Percentiles rank a stretch among this genome's conserved stretches.
Conservation (phyloP, 2,888 invertebrate species). For the Meteorus colon region DNA sequence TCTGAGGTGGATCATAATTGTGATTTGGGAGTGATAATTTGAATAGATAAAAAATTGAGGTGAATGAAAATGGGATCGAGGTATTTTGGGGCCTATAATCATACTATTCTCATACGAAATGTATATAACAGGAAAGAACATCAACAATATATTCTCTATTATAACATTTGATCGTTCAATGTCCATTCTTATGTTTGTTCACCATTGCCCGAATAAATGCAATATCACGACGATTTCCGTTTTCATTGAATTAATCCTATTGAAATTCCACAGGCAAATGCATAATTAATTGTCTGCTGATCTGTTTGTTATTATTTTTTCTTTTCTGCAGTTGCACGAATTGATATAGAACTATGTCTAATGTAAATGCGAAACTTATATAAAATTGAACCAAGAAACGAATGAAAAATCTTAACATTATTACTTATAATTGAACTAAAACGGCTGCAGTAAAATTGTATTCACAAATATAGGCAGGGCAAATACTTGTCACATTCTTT, state of each 20-base stretch:
- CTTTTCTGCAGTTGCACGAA: not conserved
- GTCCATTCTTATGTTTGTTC: constrained; percentile 42
- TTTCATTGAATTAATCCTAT: not conserved
- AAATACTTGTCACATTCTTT: constrained; percentile 22
- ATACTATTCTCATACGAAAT: constrained; percentile 7
- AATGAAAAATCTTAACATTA: constrained; percentile 5
- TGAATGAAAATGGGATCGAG: not conserved
- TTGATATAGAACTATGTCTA: not conserved
- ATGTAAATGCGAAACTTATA: not conserved
- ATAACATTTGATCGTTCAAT: constrained; percentile 51
- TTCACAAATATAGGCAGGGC: constrained; percentile 30
- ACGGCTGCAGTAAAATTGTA: constrained; percentile 23
- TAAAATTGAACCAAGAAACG: constrained; percentile 10
- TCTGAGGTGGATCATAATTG: too few species aligned
- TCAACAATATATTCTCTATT: constrained; percentile 56
- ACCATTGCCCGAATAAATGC: constrained; percentile 38
- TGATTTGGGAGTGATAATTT: too few species aligned
- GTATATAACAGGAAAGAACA: constrained; percentile 41
- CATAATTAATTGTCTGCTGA: constrained; percentile 15
- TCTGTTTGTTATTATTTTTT: constrained; percentile 14
- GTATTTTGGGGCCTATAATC: not conserved
- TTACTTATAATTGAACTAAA: constrained; percentile 27
- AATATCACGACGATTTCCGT: constrained; percentile 4
- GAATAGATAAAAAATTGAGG: not conserved
- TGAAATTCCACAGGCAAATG: not conserved